Percentiles rank a stretch among this genome's conserved stretches.
These are phyloP conservation scores for Gobiocypris rarus DNA, from an alignment of 2,113 vertebrate species.

Conservation along the genomic window DNA sequence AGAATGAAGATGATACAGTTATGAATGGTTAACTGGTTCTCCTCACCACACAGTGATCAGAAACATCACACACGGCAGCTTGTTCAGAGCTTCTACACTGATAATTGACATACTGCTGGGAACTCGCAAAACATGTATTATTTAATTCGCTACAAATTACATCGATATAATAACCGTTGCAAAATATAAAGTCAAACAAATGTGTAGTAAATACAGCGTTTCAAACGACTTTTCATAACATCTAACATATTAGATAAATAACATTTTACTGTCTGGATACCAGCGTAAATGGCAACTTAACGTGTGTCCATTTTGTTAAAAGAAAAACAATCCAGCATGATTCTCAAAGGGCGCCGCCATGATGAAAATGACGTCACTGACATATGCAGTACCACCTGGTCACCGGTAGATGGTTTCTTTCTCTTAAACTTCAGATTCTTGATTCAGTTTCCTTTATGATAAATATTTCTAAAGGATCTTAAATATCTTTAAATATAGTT, in stretches of 20 bases:
- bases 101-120: background rate
- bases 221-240: background rate
- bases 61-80: background rate
- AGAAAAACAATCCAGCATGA: slow-evolving; percentile 39
- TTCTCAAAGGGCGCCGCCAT: slow-evolving; percentile 49
- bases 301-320: background rate
- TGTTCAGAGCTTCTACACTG: background rate
- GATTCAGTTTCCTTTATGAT: background rate
- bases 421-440: background rate
- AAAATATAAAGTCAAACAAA: background rate
- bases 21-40: background rate
- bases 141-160: background rate
- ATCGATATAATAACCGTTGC: background rate
- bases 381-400: background rate
- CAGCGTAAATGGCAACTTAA: background rate
- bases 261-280: background rate
- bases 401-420: background rate
- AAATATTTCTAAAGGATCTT: background rate
- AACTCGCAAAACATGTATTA: background rate
- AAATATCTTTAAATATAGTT: background rate
- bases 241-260: background rate
- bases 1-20: background rate
- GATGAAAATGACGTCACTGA: slow-evolving; percentile 31
- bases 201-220: background rate
- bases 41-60: background rate